These are phyloP conservation scores for Periplaneta americana DNA, from an alignment of 1,140 invertebrate genomes.

Conservation along the genomic window DNA sequence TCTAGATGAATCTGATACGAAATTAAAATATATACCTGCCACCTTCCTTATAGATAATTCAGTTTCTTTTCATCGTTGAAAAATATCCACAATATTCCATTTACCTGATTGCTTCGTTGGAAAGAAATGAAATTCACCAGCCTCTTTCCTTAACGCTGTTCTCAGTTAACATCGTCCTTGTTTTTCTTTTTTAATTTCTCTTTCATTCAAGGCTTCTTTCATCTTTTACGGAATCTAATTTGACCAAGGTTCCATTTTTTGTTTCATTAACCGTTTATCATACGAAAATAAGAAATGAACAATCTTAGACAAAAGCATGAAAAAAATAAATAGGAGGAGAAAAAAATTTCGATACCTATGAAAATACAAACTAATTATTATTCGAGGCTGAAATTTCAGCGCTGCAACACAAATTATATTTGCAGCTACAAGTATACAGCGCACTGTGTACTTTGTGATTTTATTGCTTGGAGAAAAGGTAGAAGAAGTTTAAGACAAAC, in stretches of 20 bases:
- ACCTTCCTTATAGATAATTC: background rate
- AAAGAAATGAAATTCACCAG: background rate
- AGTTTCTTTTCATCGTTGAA: background rate
- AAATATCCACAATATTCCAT: background rate
- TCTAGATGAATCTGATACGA: no score
- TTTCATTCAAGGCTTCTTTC: background rate
- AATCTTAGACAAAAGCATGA: background rate
- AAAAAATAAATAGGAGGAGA: background rate
- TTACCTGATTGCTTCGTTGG: background rate
- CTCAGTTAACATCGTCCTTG: background rate
- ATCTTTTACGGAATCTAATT: background rate
- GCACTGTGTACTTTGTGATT: no score
- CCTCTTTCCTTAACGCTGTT: background rate
- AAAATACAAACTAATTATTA: background rate
- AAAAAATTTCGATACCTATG: background rate
- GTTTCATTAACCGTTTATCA: background rate
- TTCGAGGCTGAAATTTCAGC: background rate
- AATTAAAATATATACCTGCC: background rate
- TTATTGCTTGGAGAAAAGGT: no score
- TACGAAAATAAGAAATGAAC: background rate
- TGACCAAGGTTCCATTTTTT: background rate
- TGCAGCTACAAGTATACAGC: no score
- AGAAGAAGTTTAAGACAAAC: no score
- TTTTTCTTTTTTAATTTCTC: background rate
- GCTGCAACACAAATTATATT: no score